A percentile compares a stretch with the other conserved stretches of the same genome.
These are phyloP conservation scores for Charina bottae DNA, from an alignment of 2,113 vertebrate genomes.

Conservation along the genomic window DNA sequence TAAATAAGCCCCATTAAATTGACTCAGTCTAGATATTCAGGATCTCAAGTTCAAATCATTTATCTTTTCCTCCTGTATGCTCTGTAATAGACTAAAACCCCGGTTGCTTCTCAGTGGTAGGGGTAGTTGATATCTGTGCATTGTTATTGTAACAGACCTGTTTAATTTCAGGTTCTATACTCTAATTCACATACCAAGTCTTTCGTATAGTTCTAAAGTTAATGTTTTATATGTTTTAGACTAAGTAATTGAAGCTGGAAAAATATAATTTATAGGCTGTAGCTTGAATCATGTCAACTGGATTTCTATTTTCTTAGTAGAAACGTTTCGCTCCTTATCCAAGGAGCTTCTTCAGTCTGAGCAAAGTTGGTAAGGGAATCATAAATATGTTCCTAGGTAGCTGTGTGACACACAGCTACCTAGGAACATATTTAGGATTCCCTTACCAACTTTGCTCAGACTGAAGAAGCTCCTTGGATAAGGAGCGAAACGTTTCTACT, in stretches of 20 bases:
- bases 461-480: no score
- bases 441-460: no score
- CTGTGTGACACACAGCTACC: no score
- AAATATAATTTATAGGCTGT: not conserved
- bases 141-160: not conserved
- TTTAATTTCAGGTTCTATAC: not conserved
- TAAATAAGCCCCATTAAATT: not conserved
- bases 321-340: no score
- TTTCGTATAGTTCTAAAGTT: not conserved
- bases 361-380: no score
- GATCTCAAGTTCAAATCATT: not conserved
- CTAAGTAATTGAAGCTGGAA: not conserved
- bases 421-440: no score
- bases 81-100: not conserved
- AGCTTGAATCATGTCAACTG: no score
- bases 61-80: not conserved
- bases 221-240: not conserved
- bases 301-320: no score
- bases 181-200: not conserved
- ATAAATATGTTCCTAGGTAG: no score
- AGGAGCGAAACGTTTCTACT: no score
- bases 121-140: not conserved
- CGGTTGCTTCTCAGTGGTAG: not conserved
- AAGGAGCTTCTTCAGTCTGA: no score
- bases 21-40: not conserved